These are phyloP conservation scores for Neuroterus valhalla DNA, from an alignment of 1,140 invertebrate species.

Conservation along the genomic window DNA sequence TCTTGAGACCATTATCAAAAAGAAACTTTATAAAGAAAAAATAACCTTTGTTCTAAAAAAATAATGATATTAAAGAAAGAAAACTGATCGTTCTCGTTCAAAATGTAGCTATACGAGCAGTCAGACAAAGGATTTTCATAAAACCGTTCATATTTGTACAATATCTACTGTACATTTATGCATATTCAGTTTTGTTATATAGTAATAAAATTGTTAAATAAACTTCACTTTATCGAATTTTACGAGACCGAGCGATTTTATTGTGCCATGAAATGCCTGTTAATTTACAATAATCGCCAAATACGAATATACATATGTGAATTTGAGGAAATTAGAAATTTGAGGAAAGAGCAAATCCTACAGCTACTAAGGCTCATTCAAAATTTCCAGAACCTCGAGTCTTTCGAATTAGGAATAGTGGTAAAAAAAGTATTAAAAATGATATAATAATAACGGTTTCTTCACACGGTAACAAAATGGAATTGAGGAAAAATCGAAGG, in stretches of 20 bases:
- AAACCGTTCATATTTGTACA: neutral
- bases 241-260: slow-evolving; percentile 12
- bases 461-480: no score
- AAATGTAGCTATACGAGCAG: neutral
- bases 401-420: no score
- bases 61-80: neutral
- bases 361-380: no score
- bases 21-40: neutral
- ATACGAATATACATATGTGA: neutral
- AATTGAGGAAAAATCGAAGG: no score
- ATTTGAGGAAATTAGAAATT: no score
- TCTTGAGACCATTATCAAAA: no score
- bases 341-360: no score
- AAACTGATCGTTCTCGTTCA: neutral
- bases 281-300: slow-evolving; percentile 16
- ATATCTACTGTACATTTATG: no score
- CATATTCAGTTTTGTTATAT: slow-evolving; percentile 21
- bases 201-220: slow-evolving; percentile 13
- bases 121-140: neutral
- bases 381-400: no score
- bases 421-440: no score
- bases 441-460: no score
- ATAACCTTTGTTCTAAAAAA: neutral
- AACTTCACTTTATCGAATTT: neutral
- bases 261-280: neutral